Conservation (phyloP, 1,140 invertebrate genomes). For the Diploscapter pachys region DNA sequence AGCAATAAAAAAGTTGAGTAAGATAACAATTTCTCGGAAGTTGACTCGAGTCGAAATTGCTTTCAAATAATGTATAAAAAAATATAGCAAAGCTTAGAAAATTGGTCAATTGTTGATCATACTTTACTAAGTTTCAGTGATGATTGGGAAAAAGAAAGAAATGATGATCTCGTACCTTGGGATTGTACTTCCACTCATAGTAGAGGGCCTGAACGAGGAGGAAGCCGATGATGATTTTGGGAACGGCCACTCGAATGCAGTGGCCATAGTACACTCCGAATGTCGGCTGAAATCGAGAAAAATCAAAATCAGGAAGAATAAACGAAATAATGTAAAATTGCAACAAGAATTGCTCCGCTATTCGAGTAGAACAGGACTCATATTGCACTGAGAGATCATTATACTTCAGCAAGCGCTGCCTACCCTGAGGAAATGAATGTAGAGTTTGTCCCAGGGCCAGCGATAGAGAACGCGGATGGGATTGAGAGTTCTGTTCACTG, state of each 20-base stretch:
- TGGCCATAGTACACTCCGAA: slow-evolving; percentile 46
- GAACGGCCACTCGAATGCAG: slow-evolving; percentile 44
- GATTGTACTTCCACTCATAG: slow-evolving; percentile 53
- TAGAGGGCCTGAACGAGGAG: slow-evolving; percentile 41
- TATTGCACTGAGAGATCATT: too few species aligned
- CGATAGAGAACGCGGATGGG: slow-evolving; percentile 55
- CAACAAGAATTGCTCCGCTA: too few species aligned
- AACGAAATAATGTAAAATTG: not conserved
- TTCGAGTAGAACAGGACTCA: too few species aligned
- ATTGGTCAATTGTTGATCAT: not conserved
- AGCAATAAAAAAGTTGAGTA: not conserved
- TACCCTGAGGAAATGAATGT: slow-evolving; percentile 53
- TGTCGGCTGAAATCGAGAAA: slow-evolving; percentile 21
- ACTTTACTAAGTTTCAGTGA: not conserved
- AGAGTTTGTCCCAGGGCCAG: slow-evolving; percentile 50
- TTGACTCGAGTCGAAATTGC: not conserved
- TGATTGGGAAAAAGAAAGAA: not conserved
- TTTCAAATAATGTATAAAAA: not conserved
- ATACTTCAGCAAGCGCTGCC: too few species aligned
- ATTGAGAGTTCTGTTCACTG: slow-evolving; percentile 54
- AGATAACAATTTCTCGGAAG: not conserved
- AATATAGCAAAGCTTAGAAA: not conserved
- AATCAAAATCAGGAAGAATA: not conserved
- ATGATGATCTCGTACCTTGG: slow-evolving; percentile 35
- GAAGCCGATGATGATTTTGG: slow-evolving; percentile 45